Conservation (phyloP, 2,888 invertebrate genomes). For the Arge pagana region DNA sequence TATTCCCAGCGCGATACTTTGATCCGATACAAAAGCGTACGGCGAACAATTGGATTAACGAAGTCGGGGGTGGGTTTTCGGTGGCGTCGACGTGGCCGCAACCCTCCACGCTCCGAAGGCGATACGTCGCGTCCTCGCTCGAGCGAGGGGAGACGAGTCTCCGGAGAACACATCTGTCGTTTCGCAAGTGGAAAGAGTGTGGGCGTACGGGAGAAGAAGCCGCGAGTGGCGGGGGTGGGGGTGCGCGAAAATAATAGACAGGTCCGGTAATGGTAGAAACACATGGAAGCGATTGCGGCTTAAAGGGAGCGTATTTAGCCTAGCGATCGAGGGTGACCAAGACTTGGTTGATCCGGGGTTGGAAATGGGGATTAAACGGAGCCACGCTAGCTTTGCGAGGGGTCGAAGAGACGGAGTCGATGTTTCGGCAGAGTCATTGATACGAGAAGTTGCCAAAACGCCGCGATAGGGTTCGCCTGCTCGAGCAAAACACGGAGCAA, state of each 20-base stretch:
- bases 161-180: constrained; percentile 19
- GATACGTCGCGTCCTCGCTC: neutral
- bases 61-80: constrained; percentile 32
- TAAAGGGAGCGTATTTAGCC: constrained; percentile 17
- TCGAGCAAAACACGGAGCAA: no score
- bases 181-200: constrained; percentile 1
- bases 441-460: no score
- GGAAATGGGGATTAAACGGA: neutral
- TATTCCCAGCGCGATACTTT: constrained; percentile 42
- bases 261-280: constrained; percentile 13
- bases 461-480: no score
- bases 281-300: constrained; percentile 2
- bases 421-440: constrained; percentile 17
- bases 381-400: constrained; percentile 1
- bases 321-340: constrained; percentile 4
- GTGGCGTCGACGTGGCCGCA: neutral
- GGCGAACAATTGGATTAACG: constrained; percentile 51
- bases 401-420: neutral
- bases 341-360: neutral
- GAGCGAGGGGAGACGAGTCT: constrained; percentile 9
- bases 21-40: constrained; percentile 19
- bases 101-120: constrained; percentile 13
- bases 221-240: neutral
- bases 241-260: constrained; percentile 16
- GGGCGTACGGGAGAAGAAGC: neutral